Percentiles rank a stretch among this genome's conserved stretches.
phyloP scores from a whole-genome alignment of 2,888 invertebrate genomes.

The Limenitis arthemis region DNA sequence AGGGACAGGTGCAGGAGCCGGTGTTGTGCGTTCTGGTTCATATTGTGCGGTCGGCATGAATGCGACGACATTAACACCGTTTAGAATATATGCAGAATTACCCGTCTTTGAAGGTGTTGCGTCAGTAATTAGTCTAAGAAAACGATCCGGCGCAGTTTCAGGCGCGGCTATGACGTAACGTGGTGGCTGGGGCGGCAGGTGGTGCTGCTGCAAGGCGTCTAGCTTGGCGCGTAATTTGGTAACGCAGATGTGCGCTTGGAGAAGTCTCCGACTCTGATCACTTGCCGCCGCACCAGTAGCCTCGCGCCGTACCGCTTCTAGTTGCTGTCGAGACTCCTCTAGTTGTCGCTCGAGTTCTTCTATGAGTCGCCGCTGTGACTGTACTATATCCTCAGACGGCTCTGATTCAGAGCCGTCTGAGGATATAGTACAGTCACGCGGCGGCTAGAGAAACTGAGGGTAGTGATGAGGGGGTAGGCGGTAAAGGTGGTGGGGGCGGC shows the following conservation, averaged over 20 bases:
- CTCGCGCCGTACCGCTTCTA: constrained; percentile 77
- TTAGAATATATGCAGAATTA: constrained; percentile 75
- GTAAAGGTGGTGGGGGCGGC: constrained; percentile 50
- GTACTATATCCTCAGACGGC: constrained; percentile 79
- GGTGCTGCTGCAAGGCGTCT: constrained; percentile 71
- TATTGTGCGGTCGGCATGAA: constrained; percentile 60
- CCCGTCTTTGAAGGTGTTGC: constrained; percentile 35
- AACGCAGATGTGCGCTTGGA: constrained; percentile 76
- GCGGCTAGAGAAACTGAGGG: constrained; percentile 55
- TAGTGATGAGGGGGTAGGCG: constrained; percentile 65
- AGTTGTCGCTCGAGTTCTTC: constrained; percentile 89
- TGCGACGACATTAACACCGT: constrained; percentile 71
- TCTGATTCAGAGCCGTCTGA: too few relatives aligned
- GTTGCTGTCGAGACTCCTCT: constrained; percentile 82
- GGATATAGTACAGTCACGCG: too few relatives aligned
- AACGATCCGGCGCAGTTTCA: constrained; percentile 41
- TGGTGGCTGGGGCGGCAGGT: constrained; percentile 58
- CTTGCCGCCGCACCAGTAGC: constrained; percentile 66
- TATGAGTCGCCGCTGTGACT: constrained; percentile 87
- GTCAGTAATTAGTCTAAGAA: constrained; percentile 50
- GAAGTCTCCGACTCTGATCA: constrained; percentile 58
- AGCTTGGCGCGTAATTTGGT: constrained; percentile 73
- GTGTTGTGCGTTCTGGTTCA: constrained; percentile 47
- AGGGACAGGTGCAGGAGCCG: constrained; percentile 48
- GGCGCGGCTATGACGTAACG: constrained; percentile 40